Evolutionary conservation across 2,888 invertebrate genomes (phyloP).

Genomic region (Pseudanteris insignis): DNA sequence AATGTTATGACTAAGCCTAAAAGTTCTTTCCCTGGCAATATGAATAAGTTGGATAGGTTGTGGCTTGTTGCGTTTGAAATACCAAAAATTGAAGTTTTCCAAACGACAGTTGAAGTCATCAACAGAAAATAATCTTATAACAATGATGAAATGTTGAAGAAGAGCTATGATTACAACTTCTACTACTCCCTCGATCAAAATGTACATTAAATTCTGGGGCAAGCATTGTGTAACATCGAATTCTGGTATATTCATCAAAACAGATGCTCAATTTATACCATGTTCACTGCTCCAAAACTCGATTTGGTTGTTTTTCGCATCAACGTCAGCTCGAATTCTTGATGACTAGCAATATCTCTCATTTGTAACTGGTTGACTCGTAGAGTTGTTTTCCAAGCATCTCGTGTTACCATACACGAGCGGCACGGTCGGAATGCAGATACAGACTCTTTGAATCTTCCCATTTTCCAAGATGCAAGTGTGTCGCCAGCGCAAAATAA

Average conservation of each 20-base stretch:
- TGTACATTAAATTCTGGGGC: constrained; percentile 2
- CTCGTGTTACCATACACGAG: constrained; percentile 15
- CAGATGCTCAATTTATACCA: background rate
- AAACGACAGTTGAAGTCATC: constrained; percentile 44
- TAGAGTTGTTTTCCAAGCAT: constrained; percentile 10
- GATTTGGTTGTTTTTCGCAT: background rate
- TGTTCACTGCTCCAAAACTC: constrained; percentile 3
- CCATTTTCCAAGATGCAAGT: constrained; percentile 25
- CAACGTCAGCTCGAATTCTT: background rate
- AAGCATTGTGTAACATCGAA: constrained; percentile 3
- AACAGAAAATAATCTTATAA: constrained; percentile 27
- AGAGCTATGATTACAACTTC: background rate
- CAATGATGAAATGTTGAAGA: background rate
- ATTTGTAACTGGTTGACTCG: constrained; percentile 4
- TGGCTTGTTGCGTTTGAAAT: constrained; percentile 46
- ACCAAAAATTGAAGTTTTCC: constrained; percentile 42
- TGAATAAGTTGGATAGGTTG: constrained; percentile 12
- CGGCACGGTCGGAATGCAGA: constrained; percentile 45
- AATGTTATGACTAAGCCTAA: constrained; percentile 35
- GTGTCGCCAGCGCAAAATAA: constrained; percentile 12
- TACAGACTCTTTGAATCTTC: constrained; percentile 47
- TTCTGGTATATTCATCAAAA: constrained; percentile 1
- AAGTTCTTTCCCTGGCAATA: constrained; percentile 26
- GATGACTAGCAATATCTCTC: constrained; percentile 14
- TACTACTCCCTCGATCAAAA: constrained; percentile 1